Evolutionary conservation across 2,888 invertebrate genomes (phyloP), one percentile per base, ranked within the genome.

Genomic region (Enchytraeus crypticus): DNA sequence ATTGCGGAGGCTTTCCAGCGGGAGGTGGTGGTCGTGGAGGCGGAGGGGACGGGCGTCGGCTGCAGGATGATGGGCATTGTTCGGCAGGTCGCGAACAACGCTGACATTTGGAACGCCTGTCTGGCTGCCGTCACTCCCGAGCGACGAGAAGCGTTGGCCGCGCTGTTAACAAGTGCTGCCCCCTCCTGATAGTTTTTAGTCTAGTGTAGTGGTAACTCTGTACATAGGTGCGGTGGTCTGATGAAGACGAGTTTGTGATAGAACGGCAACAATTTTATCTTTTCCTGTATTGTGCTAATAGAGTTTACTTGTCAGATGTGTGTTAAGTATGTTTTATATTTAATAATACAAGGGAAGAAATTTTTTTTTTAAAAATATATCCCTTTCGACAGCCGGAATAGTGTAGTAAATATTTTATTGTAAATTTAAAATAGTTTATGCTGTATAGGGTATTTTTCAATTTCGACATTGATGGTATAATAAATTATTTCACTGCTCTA

Each of bases 1-100:
- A 88, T 97, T 68, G 90, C 92, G 0, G 91, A 95, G 79, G 90
- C 92, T 1, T 88, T 97, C 81, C 84, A 85, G 68, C 84, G 86
- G 72, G 89, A 90, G 73, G 92, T 89, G 45, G 84, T 98, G 67
- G n/a, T n/a, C n/a, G n/a, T n/a, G 72, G 89, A 90, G 73, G 92
- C 89, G 45, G 84, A 98, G 67, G 85, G 88, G 53, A 81, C 85
- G 3, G 85, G 87, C 56, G 87, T 88, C 51, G 87, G 86, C 71
- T 84, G 84, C 66, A 85, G 93, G 76, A 87, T 95, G 84, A 81
- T 89, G 61, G 85, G 85, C 70, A 89, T 96, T 71, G 85, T 93
- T 58, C 84, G 88, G 74, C 90, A 91, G 79, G 86, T 93, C 73
- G 90, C 92, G 84, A 88, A 82, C 66, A 89, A 89, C 78, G 84